phyloP scores from a whole-genome alignment of 2,797 vertebrate genomes.

The Eidolon dupreanum region DNA sequence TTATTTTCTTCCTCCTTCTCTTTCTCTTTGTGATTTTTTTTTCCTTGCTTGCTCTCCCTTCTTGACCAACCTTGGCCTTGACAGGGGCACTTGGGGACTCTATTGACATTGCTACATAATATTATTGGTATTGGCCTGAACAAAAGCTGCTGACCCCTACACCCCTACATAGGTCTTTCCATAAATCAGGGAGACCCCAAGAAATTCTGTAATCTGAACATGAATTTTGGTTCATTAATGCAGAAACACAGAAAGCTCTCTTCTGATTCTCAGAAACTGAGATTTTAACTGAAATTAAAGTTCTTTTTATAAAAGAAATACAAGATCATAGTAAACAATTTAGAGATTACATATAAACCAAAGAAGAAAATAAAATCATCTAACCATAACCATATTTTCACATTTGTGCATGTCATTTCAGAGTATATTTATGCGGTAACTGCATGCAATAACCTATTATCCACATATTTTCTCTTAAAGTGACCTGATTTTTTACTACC shows the following conservation, averaged over 20 bases:
- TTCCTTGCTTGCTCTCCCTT: background rate
- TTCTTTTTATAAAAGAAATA: background rate
- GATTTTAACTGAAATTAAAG: background rate
- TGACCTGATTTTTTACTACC: background rate
- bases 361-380: background rate
- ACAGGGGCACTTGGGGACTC: too few relatives aligned
- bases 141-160: background rate
- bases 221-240: background rate
- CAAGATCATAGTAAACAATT: background rate
- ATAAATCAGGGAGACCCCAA: background rate
- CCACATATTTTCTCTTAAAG: background rate
- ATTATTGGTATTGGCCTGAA: too few relatives aligned
- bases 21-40: background rate
- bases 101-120: background rate
- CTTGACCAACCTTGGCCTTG: background rate
- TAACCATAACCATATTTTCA: background rate
- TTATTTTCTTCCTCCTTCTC: background rate
- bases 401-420: background rate
- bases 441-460: background rate
- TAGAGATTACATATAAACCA: background rate
- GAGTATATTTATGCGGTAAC: too few relatives aligned
- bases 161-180: background rate
- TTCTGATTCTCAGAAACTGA: constrained; percentile 2
- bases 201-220: background rate
- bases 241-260: background rate